These are phyloP conservation scores for Antedon mediterranea DNA, from an alignment of 53 echinoderm and acorn worm genomes.

Conservation along the genomic window DNA sequence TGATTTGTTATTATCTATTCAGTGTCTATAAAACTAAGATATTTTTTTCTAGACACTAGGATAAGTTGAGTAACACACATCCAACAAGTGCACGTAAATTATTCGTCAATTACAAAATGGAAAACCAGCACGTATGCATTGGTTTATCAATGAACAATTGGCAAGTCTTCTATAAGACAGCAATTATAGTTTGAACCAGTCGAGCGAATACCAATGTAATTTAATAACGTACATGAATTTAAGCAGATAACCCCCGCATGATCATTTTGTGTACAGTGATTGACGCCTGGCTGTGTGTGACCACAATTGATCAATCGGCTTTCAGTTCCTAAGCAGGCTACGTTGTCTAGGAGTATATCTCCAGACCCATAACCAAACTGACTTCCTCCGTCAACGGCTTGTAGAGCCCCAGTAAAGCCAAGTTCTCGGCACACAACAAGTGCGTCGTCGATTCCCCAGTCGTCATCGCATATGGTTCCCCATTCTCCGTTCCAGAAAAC, in stretches of 20 bases:
- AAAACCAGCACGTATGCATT: too few relatives aligned
- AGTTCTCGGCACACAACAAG: conserved; percentile 24
- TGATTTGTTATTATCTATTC: too few relatives aligned
- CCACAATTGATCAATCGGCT: conserved; percentile 1
- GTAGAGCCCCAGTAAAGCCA: conserved; percentile 12
- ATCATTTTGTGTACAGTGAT: conserved; percentile 15
- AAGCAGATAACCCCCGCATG: conserved; percentile 24
- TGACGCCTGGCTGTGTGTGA: background rate
- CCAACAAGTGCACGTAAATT: too few relatives aligned
- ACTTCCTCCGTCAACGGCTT: background rate
- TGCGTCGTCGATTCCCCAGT: conserved; percentile 22
- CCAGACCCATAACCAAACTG: conserved; percentile 21
- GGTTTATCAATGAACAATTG: too few relatives aligned
- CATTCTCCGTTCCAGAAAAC: conserved; percentile 14
- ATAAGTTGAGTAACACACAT: too few relatives aligned
- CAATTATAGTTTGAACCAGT: too few relatives aligned
- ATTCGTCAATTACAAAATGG: too few relatives aligned
- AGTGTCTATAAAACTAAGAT: too few relatives aligned
- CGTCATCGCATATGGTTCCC: conserved; percentile 35
- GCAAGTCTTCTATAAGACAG: too few relatives aligned
- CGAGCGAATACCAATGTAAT: too few relatives aligned
- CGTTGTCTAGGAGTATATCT: conserved; percentile 18
- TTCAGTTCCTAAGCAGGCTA: conserved; percentile 16
- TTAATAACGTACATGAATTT: conserved; percentile 3
- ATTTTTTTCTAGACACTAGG: too few relatives aligned